phyloP scores from a whole-genome alignment of 2,113 vertebrate genomes.

The Serinus canaria region DNA sequence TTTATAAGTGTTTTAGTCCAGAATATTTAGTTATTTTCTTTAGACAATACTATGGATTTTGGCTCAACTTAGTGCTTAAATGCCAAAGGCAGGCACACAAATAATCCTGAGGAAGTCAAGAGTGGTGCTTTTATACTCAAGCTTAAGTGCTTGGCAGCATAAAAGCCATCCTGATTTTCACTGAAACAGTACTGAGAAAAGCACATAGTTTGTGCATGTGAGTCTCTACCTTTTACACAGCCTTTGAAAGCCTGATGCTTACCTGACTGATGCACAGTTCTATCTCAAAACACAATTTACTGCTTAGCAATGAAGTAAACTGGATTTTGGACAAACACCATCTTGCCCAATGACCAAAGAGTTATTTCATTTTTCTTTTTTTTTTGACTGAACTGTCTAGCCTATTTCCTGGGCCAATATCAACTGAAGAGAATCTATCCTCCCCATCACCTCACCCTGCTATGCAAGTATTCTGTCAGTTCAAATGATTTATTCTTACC shows the following conservation, averaged over 20 bases:
- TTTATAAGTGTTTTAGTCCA: neutral
- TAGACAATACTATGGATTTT: neutral
- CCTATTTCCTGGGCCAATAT: neutral
- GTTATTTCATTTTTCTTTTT: neutral
- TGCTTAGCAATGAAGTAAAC: neutral
- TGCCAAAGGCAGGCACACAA: neutral
- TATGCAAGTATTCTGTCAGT: neutral
- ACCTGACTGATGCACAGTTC: neutral
- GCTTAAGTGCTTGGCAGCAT: neutral
- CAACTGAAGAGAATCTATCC: neutral
- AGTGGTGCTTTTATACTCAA: neutral
- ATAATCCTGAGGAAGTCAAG: neutral
- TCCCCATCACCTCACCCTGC: neutral
- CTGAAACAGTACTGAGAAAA: neutral
- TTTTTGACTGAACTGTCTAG: neutral
- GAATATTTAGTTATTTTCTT: neutral
- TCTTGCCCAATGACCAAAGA: neutral
- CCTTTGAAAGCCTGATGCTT: neutral
- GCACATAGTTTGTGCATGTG: neutral
- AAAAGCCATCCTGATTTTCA: neutral
- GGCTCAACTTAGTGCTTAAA: neutral
- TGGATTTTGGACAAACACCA: neutral
- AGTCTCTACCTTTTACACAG: neutral
- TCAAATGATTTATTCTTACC: neutral
- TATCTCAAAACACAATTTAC: neutral